These are phyloP conservation scores for Pluvialis apricaria DNA, from an alignment of 2,113 vertebrate species.

Conservation along the genomic window DNA sequence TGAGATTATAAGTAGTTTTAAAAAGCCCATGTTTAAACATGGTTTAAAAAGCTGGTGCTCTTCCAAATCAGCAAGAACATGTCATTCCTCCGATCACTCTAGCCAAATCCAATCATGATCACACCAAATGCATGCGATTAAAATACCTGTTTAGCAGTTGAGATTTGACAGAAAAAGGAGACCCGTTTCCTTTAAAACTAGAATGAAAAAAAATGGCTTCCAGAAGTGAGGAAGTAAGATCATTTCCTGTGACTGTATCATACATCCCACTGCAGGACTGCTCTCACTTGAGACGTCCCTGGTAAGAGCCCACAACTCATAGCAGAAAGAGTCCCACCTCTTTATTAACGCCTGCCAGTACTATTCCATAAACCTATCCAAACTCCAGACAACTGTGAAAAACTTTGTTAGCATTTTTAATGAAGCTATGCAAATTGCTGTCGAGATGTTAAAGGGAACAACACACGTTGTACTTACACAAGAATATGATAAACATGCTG, in stretches of 20 bases:
- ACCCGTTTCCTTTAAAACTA: background rate
- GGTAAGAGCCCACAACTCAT: background rate
- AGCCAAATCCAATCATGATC: background rate
- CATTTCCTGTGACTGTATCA: background rate
- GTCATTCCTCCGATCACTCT: background rate
- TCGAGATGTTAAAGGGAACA: background rate
- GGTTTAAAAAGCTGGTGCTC: background rate
- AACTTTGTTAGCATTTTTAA: background rate
- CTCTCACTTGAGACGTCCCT: background rate
- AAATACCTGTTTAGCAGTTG: background rate
- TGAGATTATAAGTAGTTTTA: background rate
- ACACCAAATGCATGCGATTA: background rate
- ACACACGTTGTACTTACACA: background rate
- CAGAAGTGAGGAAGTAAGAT: constrained; percentile 9
- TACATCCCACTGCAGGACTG: background rate
- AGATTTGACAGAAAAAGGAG: background rate
- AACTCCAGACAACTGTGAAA: background rate
- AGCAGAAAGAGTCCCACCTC: background rate
- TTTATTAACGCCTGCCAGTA: background rate
- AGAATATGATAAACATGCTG: background rate
- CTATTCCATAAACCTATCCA: background rate
- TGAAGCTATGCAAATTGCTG: background rate
- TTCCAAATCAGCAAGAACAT: background rate
- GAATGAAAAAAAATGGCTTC: background rate
- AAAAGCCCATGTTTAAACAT: background rate